These are phyloP conservation scores for Aporophyla lueneburgensis DNA, from an alignment of 2,888 invertebrate species.

Conservation along the genomic window DNA sequence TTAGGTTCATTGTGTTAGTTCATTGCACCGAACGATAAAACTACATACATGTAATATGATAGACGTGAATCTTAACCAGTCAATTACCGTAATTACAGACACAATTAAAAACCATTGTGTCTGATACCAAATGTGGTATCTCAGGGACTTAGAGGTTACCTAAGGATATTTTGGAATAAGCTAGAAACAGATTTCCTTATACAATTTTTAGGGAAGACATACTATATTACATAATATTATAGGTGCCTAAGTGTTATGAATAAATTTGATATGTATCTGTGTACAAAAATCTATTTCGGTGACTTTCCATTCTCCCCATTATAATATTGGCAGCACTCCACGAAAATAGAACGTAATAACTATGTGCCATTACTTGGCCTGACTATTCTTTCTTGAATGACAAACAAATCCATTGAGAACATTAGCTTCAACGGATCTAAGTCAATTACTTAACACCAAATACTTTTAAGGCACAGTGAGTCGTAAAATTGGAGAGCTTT, in stretches of 20 bases:
- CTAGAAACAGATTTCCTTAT: not conserved
- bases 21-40: not conserved
- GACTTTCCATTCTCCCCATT: not conserved
- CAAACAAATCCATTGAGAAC: constrained; percentile 21
- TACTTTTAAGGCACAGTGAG: not conserved
- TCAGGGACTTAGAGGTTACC: no score
- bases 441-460: constrained; percentile 39
- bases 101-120: no score
- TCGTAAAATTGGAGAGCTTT: constrained; percentile 28
- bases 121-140: no score
- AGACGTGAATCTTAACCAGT: not conserved
- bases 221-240: not conserved
- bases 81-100: no score
- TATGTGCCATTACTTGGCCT: not conserved
- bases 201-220: not conserved
- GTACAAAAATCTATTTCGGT: not conserved
- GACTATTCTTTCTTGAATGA: constrained; percentile 2
- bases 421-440: not conserved
- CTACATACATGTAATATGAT: not conserved
- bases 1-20: not conserved
- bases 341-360: not conserved
- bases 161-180: not conserved
- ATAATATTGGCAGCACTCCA: constrained; percentile 22
- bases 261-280: no score
- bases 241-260: no score